A percentile compares a stretch with the other conserved stretches of the same genome.
phyloP scores from a whole-genome alignment of 35 echinoderm and acorn worm genomes.

The Ophiothrix spiculata region DNA sequence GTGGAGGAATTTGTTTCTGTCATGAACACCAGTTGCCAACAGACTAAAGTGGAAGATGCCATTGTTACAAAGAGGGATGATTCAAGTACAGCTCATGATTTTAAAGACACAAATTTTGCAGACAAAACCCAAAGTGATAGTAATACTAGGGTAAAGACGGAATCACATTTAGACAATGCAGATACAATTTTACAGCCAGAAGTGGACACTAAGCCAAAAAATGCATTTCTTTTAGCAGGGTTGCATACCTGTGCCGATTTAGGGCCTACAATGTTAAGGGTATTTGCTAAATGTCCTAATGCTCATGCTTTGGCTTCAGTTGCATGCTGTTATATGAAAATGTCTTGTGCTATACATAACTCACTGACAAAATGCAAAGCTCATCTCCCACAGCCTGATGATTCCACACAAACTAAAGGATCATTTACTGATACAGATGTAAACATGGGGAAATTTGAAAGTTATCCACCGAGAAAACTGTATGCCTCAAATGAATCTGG shows the following conservation, averaged over 20 bases:
- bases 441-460: not conserved
- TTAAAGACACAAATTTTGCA: not conserved
- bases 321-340: conserved; percentile 85
- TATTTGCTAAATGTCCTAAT: conserved; percentile 54
- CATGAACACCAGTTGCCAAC: conserved; percentile 29
- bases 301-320: conserved; percentile 61
- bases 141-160: too few relatives aligned
- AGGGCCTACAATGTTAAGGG: conserved; percentile 74
- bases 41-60: not conserved
- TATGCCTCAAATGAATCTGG: not conserved
- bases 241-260: conserved; percentile 87
- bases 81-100: too few relatives aligned
- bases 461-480: not conserved
- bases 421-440: conserved; percentile 3
- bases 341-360: conserved; percentile 30
- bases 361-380: not conserved
- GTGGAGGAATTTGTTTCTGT: conserved; percentile 64
- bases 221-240: conserved; percentile 54
- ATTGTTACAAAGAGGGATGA: not conserved
- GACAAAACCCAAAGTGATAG: not conserved
- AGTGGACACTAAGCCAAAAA: too few relatives aligned
- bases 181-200: too few relatives aligned
- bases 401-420: not conserved
- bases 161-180: too few relatives aligned
- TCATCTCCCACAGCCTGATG: not conserved